Evolutionary conservation across 1,140 invertebrate species (phyloP), one percentile per base, ranked within the genome.

Genomic region (Triops longicaudatus): DNA sequence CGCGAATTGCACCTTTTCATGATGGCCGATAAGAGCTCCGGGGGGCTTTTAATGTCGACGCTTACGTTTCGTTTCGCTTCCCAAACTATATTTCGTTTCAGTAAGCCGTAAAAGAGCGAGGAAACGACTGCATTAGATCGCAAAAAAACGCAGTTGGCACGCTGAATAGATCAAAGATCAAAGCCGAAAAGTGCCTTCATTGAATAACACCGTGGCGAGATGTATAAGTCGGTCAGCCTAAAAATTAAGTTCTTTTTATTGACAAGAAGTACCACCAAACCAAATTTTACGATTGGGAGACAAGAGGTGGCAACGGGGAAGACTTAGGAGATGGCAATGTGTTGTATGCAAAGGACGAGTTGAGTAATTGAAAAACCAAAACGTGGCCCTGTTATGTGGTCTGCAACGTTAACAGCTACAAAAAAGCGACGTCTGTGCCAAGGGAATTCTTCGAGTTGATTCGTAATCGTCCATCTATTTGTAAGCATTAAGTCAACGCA

Each of bases 231-330:
- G 50, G 50, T 63, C 50, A 22, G 50, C 22, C 50, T 22, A 63
- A 63, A 63, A 63, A n/a, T 22, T n/a, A 63, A n/a, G 50, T 63
- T 63, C 50, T 63, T 63, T 37, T 22, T 63, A 63, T 63, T 63
- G 50, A 63, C 50, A 63, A 63, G 50, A 22, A 9, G 50, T 14
- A 17, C 22, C 50, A 63, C 22, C 10, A 22, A 63, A 22, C 50
- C 50, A n/a, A 6, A 63, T 63, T 63, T 63, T 63, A 63, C 22
- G 50, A 63, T 63, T 7, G 14, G n/a, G 17, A 63, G 50, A 63
- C 11, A 9, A 63, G 17, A 63, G 22, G 50, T n/a, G 31, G 31
- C 31, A 7, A 7, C 31, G 31, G 31, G 7, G 31, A 37, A 37
- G 31, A 37, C 2, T 37, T 37, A 4, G 2, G 31, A 37, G 31